Evolutionary conservation across 2,797 vertebrate species (phyloP).

Genomic region (Halcyon smyrnensis): DNA sequence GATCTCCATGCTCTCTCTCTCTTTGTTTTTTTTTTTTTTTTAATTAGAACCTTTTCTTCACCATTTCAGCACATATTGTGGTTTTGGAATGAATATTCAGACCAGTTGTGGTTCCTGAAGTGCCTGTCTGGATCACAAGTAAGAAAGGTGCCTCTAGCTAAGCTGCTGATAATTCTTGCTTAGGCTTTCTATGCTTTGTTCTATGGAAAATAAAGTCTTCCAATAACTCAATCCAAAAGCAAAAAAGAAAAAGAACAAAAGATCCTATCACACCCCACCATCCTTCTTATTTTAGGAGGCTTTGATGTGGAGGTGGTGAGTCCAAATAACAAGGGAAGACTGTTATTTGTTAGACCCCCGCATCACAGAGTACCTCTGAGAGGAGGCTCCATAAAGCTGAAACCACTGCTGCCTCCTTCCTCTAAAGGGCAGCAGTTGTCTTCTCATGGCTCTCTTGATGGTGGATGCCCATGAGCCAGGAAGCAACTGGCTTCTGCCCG

Average conservation of each 20-base stretch:
- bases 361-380: background rate
- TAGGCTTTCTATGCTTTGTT: background rate
- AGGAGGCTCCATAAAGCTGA: background rate
- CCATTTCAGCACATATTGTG: background rate
- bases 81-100: background rate
- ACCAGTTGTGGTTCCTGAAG: background rate
- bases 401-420: background rate
- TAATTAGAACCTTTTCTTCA: background rate
- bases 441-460: background rate
- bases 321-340: background rate
- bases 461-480: background rate
- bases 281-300: background rate
- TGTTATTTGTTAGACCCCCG: background rate
- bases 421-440: background rate
- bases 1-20: rapidly evolving
- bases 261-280: background rate
- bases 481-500: background rate
- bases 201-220: background rate
- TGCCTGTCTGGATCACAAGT: background rate
- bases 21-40: background rate
- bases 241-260: background rate
- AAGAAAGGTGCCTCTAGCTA: background rate
- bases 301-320: background rate
- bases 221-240: background rate
- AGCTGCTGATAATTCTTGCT: background rate